Percentiles rank a stretch among this genome's conserved stretches.
Conservation (phyloP, 1,140 invertebrate species). For the Acyrthosiphon pisum region DNA sequence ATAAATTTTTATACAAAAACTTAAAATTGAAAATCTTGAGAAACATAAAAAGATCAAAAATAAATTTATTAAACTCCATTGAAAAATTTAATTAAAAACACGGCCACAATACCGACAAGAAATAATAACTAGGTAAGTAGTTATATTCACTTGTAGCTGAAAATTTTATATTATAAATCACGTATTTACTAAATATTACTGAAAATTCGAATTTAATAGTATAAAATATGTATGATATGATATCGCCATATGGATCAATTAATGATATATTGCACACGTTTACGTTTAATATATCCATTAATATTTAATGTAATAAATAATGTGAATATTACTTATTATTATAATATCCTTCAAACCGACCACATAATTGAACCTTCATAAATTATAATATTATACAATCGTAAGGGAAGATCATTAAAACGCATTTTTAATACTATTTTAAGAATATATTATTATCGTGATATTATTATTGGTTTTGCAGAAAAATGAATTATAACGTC, state of each 20-base stretch:
- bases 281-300: neutral
- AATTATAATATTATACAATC: neutral
- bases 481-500: neutral
- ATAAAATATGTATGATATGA: neutral
- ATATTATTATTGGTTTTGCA: neutral
- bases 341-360: neutral
- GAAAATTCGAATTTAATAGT: neutral
- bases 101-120: neutral
- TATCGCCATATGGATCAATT: no score
- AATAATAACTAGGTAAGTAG: neutral
- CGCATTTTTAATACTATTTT: no score
- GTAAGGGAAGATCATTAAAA: neutral
- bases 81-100: no score
- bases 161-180: neutral
- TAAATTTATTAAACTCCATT: no score
- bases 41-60: no score
- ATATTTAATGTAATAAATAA: no score
- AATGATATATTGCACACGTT: neutral
- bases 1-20: neutral
- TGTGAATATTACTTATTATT: neutral
- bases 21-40: neutral
- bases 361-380: neutral
- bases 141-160: neutral
- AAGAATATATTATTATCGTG: no score
- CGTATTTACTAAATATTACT: neutral